Base-by-base conservation (phyloP, 2,797 vertebrate species). In the Dromococcyx pavoninus region DNA sequence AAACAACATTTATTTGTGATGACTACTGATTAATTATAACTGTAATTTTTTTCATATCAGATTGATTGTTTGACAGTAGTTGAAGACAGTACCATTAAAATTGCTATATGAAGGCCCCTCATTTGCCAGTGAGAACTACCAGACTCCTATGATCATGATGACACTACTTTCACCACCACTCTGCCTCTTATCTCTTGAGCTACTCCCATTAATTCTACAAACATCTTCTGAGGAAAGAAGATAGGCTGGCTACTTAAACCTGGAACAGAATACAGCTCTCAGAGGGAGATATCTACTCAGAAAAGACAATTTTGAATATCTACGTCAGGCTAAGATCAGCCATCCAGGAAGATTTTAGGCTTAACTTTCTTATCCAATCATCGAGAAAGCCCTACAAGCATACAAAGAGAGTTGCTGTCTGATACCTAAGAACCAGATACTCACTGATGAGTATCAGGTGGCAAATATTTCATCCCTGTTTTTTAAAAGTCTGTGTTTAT, bases 61-160 rank as follows among this genome's bases (percentile, higher is more conserved):
- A 28, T 17, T 39, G 2, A 18, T 62, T 65, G 14, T 62, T 22
- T 56, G 17, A 43, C 2, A 46, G 17, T 27, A 83, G 7, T 17
- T 32, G 10, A 86, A 83, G 21, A 35, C 5, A 60, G 3, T 43
- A 22, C 15, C 3, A 37, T 33, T 65, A 86, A 72, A 75, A 62
- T 37, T 54, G 2, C 5, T 66, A 4, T 50, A 27, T 5, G 19
- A 83, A 48, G 9, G 27, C 1, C 1, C 4, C 7, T 43, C 4
- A 22, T 60, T 66, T 71, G 32, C n/a, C 17, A 22, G 10, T 43
- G n/a, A 79, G 28, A 43, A 5, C 15, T 35, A 10, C 11, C 9
- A 56, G 58, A 80, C 6, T 57, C 9, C 35, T 69, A 32, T 13
- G 25, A 35, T 30, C 11, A 25, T 32, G 9, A 35, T 33, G 23